phyloP scores from a whole-genome alignment of 2,888 invertebrate species.

The Anthophora plumipes region DNA sequence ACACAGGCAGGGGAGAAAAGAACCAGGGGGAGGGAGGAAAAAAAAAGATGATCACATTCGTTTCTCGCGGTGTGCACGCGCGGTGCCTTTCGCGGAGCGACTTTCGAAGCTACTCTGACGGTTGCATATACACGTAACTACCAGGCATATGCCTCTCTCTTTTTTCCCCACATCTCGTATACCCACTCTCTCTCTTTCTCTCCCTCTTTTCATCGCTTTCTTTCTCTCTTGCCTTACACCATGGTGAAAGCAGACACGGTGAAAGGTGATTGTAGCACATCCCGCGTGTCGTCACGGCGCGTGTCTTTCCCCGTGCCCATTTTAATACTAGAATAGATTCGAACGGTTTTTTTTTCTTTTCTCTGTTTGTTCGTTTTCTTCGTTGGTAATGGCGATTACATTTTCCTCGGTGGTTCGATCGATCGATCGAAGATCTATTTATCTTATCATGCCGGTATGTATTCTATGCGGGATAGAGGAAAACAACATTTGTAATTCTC shows the following conservation, averaged over 20 bases:
- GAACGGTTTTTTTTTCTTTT: neutral
- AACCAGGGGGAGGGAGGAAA: conserved; percentile 2
- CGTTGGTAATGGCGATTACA: neutral
- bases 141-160: conserved; percentile 45
- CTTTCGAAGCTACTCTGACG: conserved; percentile 63
- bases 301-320: conserved; percentile 41
- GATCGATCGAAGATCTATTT: conserved; percentile 35
- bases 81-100: conserved; percentile 63
- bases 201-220: too few species aligned
- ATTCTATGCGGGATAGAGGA: neutral
- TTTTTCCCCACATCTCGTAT: neutral
- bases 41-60: conserved; percentile 60
- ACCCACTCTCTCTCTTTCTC: neutral
- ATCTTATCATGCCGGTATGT: neutral
- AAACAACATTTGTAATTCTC: conserved; percentile 41
- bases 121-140: conserved; percentile 50
- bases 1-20: conserved; percentile 4
- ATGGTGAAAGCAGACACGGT: conserved; percentile 64
- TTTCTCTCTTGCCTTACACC: neutral
- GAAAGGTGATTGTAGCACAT: conserved; percentile 64
- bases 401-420: neutral
- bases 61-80: conserved; percentile 58
- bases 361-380: neutral
- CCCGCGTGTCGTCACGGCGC: conserved; percentile 43
- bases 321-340: conserved; percentile 38